Base-by-base conservation (phyloP, 1,140 invertebrate species). In the Aphelenchoides fujianensis region DNA sequence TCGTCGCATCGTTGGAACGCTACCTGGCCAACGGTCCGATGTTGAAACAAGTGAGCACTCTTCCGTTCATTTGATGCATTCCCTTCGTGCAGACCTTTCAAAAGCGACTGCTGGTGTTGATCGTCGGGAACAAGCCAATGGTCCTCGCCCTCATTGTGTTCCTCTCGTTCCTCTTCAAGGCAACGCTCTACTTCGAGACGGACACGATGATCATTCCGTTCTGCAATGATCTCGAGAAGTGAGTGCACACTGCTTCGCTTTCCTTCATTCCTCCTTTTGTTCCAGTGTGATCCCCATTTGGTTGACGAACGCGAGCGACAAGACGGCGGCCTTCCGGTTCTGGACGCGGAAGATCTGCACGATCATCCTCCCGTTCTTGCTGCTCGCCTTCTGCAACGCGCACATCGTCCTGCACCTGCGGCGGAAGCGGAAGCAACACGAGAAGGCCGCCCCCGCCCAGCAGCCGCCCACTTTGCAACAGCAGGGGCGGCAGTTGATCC, bases 341-440 rank as follows among this genome's bases (percentile, higher is more conserved):
- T 80, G 79, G 79, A 53, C 63, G n/a, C 76, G 79, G 7, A 83
- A 83, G 57, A 37, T 73, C 41, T 70, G 83, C 34, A 82, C 81
- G 0, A 62, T 80, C 3, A 80, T 80, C 37, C 19, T 80, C 3
- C 79, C 79, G 2, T 80, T 80, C 55, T 27, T 80, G 36, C 30
- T 83, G 5, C 79, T 80, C 16, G 69, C 78, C 12, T 84, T 66
- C 55, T 83, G 78, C 41, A 80, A 80, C 63, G 55, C 54, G 12
- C 64, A 74, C 53, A 80, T 80, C 41, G 81, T 80, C 12, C 41
- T 68, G 37, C 59, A 79, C 31, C 68, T 79, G 48, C 72, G 77
- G 28, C 30, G 41, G 0, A 37, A 68, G 31, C 61, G 69, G 34
- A 27, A 35, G n/a, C 37, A 71, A 54, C 31, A 32, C 7, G 36